These are phyloP conservation scores for Hucho hucho DNA, from an alignment of 2,113 vertebrate genomes.

Conservation along the genomic window DNA sequence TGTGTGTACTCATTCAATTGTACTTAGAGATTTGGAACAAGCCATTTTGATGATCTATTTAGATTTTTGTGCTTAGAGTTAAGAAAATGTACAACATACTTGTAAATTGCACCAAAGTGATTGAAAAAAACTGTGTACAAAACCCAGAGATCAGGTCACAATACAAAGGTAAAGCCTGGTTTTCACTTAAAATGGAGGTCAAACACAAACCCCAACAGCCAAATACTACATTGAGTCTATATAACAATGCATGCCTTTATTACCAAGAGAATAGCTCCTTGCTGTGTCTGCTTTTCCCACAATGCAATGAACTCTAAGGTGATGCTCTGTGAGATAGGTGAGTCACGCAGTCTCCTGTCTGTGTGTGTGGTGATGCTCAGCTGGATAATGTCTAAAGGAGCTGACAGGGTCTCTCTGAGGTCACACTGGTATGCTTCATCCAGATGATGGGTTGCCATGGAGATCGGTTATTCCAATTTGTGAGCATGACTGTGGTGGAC, in stretches of 20 bases:
- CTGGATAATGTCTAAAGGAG: constrained; percentile 51
- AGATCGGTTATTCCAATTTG: constrained; percentile 35
- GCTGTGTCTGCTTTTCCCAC: background rate
- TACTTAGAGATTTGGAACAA: too few species aligned
- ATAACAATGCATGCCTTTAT: too few species aligned
- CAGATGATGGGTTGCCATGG: constrained; percentile 58
- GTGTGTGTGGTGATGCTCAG: constrained; percentile 14
- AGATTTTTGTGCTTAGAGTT: too few species aligned
- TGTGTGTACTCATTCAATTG: too few species aligned
- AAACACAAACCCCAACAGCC: background rate
- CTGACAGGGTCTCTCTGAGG: constrained; percentile 58
- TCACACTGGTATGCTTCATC: constrained; percentile 50
- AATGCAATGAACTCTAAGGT: background rate
- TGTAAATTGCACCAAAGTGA: too few species aligned
- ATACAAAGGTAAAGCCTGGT: too few species aligned
- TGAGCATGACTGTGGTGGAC: constrained; percentile 7
- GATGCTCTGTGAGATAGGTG: background rate
- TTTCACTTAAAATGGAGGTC: background rate
- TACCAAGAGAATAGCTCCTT: background rate
- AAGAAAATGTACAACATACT: too few species aligned
- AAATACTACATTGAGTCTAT: background rate
- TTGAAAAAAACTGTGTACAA: too few species aligned
- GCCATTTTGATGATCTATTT: too few species aligned
- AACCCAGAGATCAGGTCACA: too few species aligned
- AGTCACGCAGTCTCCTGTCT: background rate